These are phyloP conservation scores for Melipona quadrifasciata DNA, from an alignment of 1,140 invertebrate species.

Conservation along the genomic window DNA sequence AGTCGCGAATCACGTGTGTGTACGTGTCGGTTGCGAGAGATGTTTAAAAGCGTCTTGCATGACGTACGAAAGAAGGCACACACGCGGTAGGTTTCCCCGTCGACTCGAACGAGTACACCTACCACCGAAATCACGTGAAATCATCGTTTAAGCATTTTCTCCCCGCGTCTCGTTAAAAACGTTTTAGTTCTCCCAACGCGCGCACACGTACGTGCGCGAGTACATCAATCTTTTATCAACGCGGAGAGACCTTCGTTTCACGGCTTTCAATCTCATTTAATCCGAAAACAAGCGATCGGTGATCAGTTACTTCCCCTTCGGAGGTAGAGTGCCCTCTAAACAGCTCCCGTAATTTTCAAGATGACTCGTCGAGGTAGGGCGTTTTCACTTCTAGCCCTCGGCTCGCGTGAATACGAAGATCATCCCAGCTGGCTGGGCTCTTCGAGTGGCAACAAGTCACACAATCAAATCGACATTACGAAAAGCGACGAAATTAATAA, in stretches of 20 bases:
- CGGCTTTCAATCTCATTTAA: background rate
- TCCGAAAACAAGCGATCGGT: background rate
- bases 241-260: background rate
- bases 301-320: background rate
- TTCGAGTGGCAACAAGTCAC: background rate
- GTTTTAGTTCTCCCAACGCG: background rate
- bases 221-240: background rate
- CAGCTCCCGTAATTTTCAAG: slow-evolving; percentile 10
- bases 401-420: background rate
- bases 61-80: background rate
- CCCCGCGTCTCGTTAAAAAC: background rate
- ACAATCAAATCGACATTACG: background rate
- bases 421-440: no score
- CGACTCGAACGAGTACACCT: background rate
- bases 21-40: background rate
- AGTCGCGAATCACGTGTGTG: background rate
- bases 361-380: background rate
- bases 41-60: background rate
- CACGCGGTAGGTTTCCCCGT: background rate
- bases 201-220: background rate
- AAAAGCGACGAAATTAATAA: background rate
- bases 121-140: background rate
- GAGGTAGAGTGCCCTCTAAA: background rate
- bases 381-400: background rate
- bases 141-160: background rate